phyloP scores from a whole-genome alignment of 2,113 vertebrate species.

The Elgaria multicarinata region DNA sequence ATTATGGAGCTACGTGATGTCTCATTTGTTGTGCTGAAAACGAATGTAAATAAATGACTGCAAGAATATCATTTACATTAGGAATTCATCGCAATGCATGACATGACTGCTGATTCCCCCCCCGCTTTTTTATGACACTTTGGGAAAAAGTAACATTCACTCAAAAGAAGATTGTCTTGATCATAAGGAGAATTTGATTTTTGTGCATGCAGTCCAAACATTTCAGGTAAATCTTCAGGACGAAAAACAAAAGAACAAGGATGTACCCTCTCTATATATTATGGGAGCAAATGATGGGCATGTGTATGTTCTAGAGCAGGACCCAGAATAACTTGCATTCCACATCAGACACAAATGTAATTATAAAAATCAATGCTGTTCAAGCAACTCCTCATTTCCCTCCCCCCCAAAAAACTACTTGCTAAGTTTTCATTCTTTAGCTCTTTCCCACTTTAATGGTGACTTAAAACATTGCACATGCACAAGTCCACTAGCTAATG shows the following conservation, averaged over 20 bases:
- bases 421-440: slow-evolving; percentile 45
- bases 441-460: neutral
- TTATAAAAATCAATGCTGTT: slow-evolving; percentile 39
- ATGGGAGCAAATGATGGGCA: slow-evolving; percentile 40
- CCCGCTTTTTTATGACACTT: slow-evolving; percentile 71
- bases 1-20: slow-evolving; percentile 86
- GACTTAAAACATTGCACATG: no score
- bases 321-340: slow-evolving; percentile 14
- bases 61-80: slow-evolving; percentile 85
- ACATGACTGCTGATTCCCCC: slow-evolving; percentile 77
- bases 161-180: slow-evolving; percentile 67
- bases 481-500: no score
- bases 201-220: neutral
- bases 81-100: slow-evolving; percentile 81
- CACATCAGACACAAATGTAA: slow-evolving; percentile 58
- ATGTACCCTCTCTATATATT: neutral
- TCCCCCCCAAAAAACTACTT: slow-evolving; percentile 33
- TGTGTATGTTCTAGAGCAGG: neutral
- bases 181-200: neutral
- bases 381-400: slow-evolving; percentile 9
- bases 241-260: neutral
- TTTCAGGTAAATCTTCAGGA: slow-evolving; percentile 32
- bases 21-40: slow-evolving; percentile 88
- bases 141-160: slow-evolving; percentile 74
- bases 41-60: slow-evolving; percentile 89